Evolutionary conservation across 2,797 vertebrate genomes (phyloP).

Genomic region (Coregonus sp.): DNA sequence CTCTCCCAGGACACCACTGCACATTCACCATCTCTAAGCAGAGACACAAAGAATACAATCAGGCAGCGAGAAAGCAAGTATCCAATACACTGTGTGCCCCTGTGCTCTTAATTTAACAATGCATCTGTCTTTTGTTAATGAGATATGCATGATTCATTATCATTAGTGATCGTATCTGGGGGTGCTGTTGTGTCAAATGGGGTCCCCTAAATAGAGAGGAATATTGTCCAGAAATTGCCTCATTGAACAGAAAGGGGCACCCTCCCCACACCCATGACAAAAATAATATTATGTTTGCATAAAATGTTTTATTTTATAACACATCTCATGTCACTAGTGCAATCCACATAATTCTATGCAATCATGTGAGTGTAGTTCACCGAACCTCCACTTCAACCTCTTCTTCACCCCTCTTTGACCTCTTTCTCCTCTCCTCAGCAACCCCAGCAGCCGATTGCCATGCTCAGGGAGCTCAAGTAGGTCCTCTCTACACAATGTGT

Average conservation of each 20-base stretch:
- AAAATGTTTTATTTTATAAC: no score
- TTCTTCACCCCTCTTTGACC: neutral
- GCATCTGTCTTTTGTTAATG: neutral
- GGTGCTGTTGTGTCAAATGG: no score
- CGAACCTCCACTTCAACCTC: neutral
- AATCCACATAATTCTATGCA: neutral
- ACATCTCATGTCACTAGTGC: neutral
- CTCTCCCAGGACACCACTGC: neutral
- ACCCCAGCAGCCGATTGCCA: no score
- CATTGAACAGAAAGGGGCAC: no score
- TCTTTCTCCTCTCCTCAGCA: neutral
- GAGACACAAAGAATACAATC: slow-evolving; percentile 2
- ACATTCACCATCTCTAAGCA: neutral
- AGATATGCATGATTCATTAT: neutral
- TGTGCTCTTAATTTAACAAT: neutral
- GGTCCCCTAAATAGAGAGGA: no score
- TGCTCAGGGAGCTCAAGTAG: neutral
- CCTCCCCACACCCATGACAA: no score
- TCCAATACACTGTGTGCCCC: neutral
- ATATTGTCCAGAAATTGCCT: no score
- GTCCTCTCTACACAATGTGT: neutral
- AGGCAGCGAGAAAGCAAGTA: neutral
- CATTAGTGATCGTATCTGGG: neutral
- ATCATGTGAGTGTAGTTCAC: neutral
- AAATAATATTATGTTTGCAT: no score